phyloP scores from a whole-genome alignment of 2,113 vertebrate species.

The Pycnonotus jocosus region DNA sequence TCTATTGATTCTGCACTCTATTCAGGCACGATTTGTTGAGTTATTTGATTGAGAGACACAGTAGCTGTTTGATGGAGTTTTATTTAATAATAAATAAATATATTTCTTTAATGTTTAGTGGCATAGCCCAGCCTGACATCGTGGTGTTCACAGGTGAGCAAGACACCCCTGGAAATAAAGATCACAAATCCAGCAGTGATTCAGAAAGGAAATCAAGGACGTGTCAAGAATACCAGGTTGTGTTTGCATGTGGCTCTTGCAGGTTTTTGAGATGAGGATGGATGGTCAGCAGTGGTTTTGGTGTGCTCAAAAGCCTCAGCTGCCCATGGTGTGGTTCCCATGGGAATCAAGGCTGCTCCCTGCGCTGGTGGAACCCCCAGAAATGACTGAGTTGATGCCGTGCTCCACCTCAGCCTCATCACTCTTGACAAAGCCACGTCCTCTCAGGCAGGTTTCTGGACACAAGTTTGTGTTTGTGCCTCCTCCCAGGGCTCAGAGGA shows the following conservation, averaged over 20 bases:
- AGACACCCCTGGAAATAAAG: neutral
- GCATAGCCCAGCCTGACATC: neutral
- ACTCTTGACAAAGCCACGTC: accelerated
- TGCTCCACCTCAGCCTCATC: neutral
- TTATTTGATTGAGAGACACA: neutral
- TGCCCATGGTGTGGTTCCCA: neutral
- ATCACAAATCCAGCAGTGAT: neutral
- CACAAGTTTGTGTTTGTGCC: neutral
- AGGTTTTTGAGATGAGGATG: neutral
- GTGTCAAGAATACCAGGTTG: accelerated
- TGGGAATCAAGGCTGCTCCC: neutral
- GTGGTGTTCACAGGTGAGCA: neutral
- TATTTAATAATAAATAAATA: neutral
- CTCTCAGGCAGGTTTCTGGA: neutral
- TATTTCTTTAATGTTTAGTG: neutral
- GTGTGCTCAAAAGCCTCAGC: neutral
- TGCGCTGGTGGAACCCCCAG: neutral
- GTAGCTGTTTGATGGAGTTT: neutral
- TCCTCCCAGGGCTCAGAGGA: neutral
- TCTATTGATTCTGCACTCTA: neutral
- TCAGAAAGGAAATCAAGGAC: accelerated
- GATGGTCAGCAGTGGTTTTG: accelerated
- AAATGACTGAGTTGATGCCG: accelerated
- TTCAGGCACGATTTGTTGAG: neutral
- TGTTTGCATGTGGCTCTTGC: neutral